A percentile compares a stretch with the other conserved stretches of the same genome.
Conservation (phyloP, 2,888 invertebrate genomes). For the Phasia obesa region DNA sequence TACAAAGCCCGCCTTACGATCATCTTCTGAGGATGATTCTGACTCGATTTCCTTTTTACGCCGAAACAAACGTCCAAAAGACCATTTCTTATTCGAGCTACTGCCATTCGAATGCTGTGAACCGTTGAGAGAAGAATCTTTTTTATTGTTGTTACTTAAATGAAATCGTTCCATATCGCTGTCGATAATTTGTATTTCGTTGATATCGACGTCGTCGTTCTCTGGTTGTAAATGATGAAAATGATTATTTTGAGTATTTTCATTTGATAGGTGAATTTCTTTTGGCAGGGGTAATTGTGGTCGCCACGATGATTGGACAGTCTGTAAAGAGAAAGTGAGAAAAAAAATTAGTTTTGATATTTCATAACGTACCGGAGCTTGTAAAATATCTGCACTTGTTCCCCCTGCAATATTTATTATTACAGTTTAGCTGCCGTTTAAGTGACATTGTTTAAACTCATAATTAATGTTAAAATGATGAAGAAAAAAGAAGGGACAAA, state of each 20-base stretch:
- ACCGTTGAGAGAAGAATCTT: constrained; percentile 67
- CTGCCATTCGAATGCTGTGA: constrained; percentile 71
- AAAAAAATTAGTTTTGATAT: background rate
- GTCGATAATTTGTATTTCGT: constrained; percentile 77
- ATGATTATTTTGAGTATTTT: constrained; percentile 68
- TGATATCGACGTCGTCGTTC: constrained; percentile 70
- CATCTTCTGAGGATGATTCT: constrained; percentile 82
- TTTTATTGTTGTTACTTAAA: constrained; percentile 64
- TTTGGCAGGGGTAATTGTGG: constrained; percentile 82
- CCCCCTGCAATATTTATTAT: no score
- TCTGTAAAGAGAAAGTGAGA: constrained; percentile 74
- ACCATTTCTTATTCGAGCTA: constrained; percentile 86
- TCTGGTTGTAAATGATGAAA: constrained; percentile 64
- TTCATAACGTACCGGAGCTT: background rate
- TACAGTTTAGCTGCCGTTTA: no score
- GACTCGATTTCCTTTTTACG: constrained; percentile 85
- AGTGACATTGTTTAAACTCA: no score
- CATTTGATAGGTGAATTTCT: constrained; percentile 78
- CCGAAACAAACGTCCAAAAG: constrained; percentile 90
- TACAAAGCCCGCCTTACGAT: constrained; percentile 82
- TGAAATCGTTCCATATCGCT: constrained; percentile 73
- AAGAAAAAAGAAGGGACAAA: no score
- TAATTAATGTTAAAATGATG: no score
- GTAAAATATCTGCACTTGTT: constrained; percentile 4
- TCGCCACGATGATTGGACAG: constrained; percentile 83